phyloP scores from a whole-genome alignment of 2,797 vertebrate species.

The Sebastes nivosus region DNA sequence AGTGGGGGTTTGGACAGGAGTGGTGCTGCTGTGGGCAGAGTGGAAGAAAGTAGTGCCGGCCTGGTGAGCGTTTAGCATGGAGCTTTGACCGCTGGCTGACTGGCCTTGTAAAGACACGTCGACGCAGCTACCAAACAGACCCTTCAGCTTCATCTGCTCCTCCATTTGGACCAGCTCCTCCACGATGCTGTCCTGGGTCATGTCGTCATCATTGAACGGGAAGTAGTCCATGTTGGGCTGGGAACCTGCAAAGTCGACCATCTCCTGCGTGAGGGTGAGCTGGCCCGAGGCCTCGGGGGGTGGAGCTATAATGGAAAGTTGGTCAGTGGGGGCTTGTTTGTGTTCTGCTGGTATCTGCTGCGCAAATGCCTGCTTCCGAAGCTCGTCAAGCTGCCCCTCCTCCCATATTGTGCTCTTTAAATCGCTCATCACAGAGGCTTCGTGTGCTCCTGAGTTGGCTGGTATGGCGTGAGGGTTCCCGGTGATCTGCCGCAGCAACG shows the following conservation, averaged over 20 bases:
- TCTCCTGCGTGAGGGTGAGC: conserved; percentile 90
- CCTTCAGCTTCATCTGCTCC: conserved; percentile 97
- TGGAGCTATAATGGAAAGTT: conserved; percentile 85
- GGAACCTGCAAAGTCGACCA: conserved; percentile 91
- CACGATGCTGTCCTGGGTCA: conserved; percentile 99
- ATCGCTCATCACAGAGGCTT: conserved; percentile 86
- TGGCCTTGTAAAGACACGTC: conserved; percentile 90
- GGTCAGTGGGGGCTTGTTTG: conserved; percentile 77
- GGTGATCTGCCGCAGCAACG: conserved; percentile 87
- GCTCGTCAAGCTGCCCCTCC: conserved; percentile 85
- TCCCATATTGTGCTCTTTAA: conserved; percentile 93
- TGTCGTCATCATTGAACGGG: conserved; percentile 95
- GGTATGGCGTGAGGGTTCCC: conserved; percentile 86
- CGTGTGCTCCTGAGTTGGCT: conserved; percentile 84
- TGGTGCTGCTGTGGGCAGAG: conserved; percentile 92
- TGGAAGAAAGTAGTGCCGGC: conserved; percentile 90
- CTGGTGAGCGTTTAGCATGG: conserved; percentile 86
- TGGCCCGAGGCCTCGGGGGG: conserved; percentile 85
- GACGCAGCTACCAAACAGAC: conserved; percentile 86
- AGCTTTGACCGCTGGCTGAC: conserved; percentile 79
- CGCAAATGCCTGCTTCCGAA: conserved; percentile 83
- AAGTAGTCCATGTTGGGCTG: conserved; percentile 95
- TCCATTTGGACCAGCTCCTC: conserved; percentile 99
- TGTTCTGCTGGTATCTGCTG: conserved; percentile 83
- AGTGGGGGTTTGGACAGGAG: conserved; percentile 92